These are phyloP conservation scores for Actinopyga echinites DNA, from an alignment of 53 echinoderm and acorn worm species.

Conservation along the genomic window DNA sequence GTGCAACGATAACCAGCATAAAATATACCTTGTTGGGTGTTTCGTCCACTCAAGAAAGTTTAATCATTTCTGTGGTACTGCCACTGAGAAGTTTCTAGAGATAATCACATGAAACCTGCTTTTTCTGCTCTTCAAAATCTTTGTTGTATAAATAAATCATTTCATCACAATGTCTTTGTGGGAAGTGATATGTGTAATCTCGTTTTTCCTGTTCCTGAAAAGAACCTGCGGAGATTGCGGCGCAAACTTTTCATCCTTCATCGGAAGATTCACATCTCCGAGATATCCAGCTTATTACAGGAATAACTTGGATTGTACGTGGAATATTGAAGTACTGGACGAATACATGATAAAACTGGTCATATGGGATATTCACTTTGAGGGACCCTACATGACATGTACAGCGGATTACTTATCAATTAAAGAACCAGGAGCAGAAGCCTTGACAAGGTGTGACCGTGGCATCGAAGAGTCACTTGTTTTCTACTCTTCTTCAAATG, in stretches of 20 bases:
- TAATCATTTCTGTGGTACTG: too few species aligned
- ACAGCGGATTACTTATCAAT: conserved; percentile 1
- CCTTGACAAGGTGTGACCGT: conserved; percentile 19
- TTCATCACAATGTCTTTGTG: background rate
- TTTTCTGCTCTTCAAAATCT: too few species aligned
- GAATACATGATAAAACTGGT: background rate
- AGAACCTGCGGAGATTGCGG: background rate
- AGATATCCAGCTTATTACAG: conserved; percentile 13
- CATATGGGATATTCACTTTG: conserved; percentile 18
- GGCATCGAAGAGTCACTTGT: background rate
- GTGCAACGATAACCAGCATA: too few species aligned
- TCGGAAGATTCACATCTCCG: background rate
- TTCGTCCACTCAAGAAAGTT: too few species aligned
- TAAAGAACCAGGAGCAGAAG: background rate
- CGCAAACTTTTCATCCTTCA: background rate
- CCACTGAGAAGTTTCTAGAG: too few species aligned
- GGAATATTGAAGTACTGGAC: background rate
- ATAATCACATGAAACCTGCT: too few species aligned
- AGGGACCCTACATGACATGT: conserved; percentile 1
- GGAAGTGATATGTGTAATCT: background rate
- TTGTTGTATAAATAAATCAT: background rate
- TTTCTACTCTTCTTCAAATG: background rate
- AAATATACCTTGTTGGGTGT: too few species aligned
- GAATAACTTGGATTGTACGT: conserved; percentile 23
- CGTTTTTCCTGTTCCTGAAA: background rate